Conservation (phyloP, 2,113 vertebrate species). For the Orthonyx spaldingii region DNA sequence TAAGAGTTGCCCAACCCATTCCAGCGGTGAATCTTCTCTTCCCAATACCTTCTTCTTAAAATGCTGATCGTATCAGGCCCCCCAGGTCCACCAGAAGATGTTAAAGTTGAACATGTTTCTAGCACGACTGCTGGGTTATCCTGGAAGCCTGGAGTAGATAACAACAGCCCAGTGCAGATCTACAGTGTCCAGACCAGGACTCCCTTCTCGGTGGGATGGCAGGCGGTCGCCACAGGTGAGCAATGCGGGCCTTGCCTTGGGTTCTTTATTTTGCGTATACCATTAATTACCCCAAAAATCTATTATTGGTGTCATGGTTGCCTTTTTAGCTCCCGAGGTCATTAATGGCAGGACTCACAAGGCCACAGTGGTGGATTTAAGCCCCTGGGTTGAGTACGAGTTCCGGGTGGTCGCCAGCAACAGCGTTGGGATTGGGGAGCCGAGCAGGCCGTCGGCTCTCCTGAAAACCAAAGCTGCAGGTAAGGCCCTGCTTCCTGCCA, state of each 20-base stretch:
- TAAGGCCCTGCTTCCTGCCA: slow-evolving; percentile 27
- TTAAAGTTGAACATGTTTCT: slow-evolving; percentile 87
- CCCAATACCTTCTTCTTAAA: neutral
- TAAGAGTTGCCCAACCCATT: neutral
- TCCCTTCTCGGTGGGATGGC: slow-evolving; percentile 96
- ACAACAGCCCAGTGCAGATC: slow-evolving; percentile 92
- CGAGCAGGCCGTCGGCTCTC: slow-evolving; percentile 86
- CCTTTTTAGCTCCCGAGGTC: slow-evolving; percentile 82
- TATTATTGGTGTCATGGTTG: neutral
- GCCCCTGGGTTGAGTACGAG: slow-evolving; percentile 93
- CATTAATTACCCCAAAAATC: neutral
- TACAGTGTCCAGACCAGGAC: slow-evolving; percentile 89
- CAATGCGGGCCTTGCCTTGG: neutral
- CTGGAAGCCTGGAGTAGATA: slow-evolving; percentile 89
- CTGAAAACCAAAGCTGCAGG: slow-evolving; percentile 87
- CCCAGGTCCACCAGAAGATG: slow-evolving; percentile 87
- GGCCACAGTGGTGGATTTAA: slow-evolving; percentile 86
- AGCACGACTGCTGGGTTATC: slow-evolving; percentile 86
- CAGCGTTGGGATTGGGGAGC: slow-evolving; percentile 86
- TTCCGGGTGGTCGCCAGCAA: slow-evolving; percentile 91
- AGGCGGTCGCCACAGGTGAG: slow-evolving; percentile 89
- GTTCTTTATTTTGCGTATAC: accelerated
- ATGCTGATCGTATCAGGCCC: slow-evolving; percentile 78
- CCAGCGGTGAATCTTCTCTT: neutral
- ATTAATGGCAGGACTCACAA: slow-evolving; percentile 82